phyloP scores from a whole-genome alignment of 2,797 vertebrate species.

The Tokudaia muenninki region DNA sequence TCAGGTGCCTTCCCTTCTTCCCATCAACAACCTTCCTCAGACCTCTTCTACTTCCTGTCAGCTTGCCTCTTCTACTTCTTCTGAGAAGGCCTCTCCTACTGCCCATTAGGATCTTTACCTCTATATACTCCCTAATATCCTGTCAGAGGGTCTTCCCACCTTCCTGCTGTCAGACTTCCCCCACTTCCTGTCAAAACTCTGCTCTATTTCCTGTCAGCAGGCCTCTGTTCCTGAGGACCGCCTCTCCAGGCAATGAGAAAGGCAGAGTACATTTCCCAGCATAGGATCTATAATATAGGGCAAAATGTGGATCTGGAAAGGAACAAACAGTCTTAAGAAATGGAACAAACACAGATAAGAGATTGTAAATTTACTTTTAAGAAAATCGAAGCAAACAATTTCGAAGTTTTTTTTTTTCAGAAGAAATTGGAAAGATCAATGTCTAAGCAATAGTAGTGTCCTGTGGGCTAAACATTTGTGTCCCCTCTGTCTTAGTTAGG shows the following conservation, averaged over 20 bases:
- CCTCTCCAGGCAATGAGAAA: background rate
- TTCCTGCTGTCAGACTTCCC: background rate
- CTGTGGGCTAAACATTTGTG: background rate
- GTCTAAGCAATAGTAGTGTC: background rate
- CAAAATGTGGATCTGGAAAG: background rate
- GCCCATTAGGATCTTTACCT: background rate
- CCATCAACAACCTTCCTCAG: background rate
- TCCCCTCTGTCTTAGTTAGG: background rate
- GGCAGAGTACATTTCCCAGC: background rate
- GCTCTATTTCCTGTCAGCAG: background rate
- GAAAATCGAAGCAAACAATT: background rate
- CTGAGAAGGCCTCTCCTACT: background rate
- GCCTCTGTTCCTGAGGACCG: background rate
- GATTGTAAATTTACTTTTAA: background rate
- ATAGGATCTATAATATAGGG: fast-evolving
- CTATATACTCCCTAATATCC: background rate
- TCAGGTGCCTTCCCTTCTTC: background rate
- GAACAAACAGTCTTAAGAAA: background rate
- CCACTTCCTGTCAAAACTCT: background rate
- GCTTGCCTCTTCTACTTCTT: background rate
- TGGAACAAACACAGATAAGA: background rate
- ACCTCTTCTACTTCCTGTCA: background rate
- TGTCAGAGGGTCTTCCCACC: background rate
- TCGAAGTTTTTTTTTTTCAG: background rate
- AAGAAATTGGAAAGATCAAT: background rate